Evolutionary conservation across 1,140 invertebrate genomes (phyloP), one percentile per base, ranked within the genome.

Genomic region (Penaeus chinensis): DNA sequence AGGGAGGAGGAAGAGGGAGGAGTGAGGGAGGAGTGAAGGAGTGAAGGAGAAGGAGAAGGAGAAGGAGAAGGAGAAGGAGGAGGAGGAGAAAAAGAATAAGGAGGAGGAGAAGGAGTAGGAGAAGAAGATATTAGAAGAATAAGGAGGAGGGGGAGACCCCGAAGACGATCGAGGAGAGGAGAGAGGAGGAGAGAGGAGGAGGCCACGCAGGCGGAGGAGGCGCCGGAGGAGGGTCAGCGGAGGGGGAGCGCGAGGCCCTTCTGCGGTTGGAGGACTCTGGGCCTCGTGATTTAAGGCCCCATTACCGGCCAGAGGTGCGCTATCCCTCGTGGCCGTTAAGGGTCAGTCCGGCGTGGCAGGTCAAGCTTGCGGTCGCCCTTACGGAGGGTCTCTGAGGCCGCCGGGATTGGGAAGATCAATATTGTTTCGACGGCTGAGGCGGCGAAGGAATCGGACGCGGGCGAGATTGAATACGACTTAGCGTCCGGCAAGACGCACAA

Each of bases 231-330:
- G 32, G 61, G 13, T 47, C 79, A 8, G 8, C 11, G 24, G 3
- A 60, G 18, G 69, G 71, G n/a, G 22, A 37, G 19, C 54, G 47
- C 66, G 54, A 74, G 74, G 66, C 24, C 54, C 74, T 78, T 85
- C 83, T 85, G 83, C 74, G 83, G 83, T 85, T 54, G 54, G 71
- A 54, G 20, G 83, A 78, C 83, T 85, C 83, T 85, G 60, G 22
- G 32, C 71, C 32, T 65, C 66, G 83, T 85, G 83, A 78, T 85
- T 85, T 85, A 85, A 78, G 83, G 83, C 71, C 83, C 81, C 81
- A 76, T 77, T 85, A 62, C 54, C 61, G 19, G 69, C 20, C 32
- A 61, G 69, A 74, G 71, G 69, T 69, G 27, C 60, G 24, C 71
- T 27, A 24, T 61, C 82, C 82, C 19, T 8, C 60, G 19, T 11